These are phyloP conservation scores for Cacoxenus indagator DNA, from an alignment of 2,888 invertebrate species.

Conservation along the genomic window DNA sequence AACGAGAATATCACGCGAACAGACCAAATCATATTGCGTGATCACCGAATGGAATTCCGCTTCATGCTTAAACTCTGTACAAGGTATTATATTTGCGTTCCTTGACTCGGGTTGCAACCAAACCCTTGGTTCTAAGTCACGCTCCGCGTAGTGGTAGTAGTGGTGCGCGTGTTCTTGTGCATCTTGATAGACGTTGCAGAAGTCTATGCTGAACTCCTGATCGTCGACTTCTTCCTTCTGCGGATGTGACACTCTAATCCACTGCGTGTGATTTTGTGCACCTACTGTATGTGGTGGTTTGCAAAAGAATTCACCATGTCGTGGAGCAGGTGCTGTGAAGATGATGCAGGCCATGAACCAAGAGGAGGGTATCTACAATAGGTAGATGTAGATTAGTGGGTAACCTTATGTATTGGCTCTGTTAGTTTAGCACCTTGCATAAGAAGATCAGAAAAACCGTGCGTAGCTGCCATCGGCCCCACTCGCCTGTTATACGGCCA, in stretches of 20 bases:
- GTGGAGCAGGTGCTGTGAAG: constrained; percentile 71
- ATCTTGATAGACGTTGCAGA: constrained; percentile 70
- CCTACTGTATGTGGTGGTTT: constrained; percentile 67
- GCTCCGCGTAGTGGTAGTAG: constrained; percentile 65
- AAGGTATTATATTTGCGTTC: constrained; percentile 67
- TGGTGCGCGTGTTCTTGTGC: constrained; percentile 68
- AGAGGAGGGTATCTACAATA: constrained; percentile 69
- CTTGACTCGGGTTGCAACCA: constrained; percentile 66
- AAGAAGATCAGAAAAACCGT: constrained; percentile 70
- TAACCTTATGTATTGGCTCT: constrained; percentile 47
- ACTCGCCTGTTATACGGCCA: constrained; percentile 70
- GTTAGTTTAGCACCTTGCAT: constrained; percentile 69
- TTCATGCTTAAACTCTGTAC: constrained; percentile 67
- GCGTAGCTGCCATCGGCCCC: constrained; percentile 72
- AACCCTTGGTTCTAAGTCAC: constrained; percentile 60
- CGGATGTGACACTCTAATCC: constrained; percentile 71
- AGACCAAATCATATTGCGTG: constrained; percentile 72
- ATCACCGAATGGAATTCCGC: constrained; percentile 68
- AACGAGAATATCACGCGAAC: constrained; percentile 71
- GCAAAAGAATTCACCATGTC: constrained; percentile 71
- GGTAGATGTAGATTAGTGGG: not conserved
- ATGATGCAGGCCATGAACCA: constrained; percentile 73
- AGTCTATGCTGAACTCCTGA: constrained; percentile 69
- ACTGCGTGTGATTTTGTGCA: constrained; percentile 65
- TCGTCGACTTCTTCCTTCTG: constrained; percentile 68